Evolutionary conservation across 2,113 vertebrate genomes (phyloP).

Genomic region (Ptilorrhoa leucosticta): DNA sequence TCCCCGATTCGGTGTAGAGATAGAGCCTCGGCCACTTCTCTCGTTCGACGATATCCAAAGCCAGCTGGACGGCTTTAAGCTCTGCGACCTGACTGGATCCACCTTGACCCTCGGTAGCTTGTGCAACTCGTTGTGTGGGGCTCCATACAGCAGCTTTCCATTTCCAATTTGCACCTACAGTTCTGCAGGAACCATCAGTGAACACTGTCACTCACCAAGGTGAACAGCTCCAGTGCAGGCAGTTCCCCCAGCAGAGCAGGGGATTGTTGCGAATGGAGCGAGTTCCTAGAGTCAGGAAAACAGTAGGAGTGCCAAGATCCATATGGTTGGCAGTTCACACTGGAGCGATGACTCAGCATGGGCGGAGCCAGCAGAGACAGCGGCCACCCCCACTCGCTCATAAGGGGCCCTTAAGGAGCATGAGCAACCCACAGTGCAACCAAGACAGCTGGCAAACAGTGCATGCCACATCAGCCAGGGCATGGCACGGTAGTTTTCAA

Average conservation of each 20-base stretch:
- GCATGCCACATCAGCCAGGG: neutral
- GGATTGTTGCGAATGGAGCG: neutral
- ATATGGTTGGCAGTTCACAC: neutral
- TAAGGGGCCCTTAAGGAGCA: neutral
- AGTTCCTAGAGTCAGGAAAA: neutral
- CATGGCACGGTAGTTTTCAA: neutral
- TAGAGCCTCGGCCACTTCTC: too few species aligned
- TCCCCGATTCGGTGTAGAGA: too few species aligned
- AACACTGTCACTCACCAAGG: neutral
- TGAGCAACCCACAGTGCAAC: neutral
- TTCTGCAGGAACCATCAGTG: too few species aligned
- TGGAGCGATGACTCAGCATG: neutral
- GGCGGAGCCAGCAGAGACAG: neutral
- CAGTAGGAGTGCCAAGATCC: neutral
- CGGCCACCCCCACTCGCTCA: neutral
- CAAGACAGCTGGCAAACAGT: neutral
- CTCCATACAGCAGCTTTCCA: too few species aligned
- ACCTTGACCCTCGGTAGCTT: too few species aligned
- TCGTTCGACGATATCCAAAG: too few species aligned
- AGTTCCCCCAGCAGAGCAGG: neutral
- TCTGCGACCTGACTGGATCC: too few species aligned
- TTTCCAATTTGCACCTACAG: too few species aligned
- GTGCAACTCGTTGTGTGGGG: too few species aligned
- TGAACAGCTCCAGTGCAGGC: neutral
- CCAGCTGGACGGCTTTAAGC: too few species aligned